Conservation (phyloP, 1,140 invertebrate species). For the Aphelenchoides fujianensis region DNA sequence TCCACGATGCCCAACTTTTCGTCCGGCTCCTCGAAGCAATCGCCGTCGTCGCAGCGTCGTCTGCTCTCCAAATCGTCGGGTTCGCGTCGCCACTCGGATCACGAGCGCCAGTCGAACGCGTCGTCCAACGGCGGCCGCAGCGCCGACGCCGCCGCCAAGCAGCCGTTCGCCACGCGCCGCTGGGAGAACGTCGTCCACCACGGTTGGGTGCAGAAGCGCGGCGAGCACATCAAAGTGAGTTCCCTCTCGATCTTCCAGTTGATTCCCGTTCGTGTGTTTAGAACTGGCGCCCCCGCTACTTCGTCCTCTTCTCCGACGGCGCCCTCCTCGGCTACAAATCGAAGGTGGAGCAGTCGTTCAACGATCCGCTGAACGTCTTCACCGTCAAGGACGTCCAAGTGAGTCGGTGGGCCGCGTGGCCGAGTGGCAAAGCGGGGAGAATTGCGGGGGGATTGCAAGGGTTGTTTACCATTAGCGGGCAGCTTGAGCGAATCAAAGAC, state of each 20-base stretch:
- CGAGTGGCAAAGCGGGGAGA: background rate
- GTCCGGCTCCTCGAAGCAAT: too few relatives aligned
- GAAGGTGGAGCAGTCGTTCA: conserved; percentile 65
- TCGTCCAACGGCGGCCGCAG: background rate
- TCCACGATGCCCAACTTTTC: too few relatives aligned
- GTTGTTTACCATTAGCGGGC: background rate
- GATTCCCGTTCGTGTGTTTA: too few relatives aligned
- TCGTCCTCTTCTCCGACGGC: conserved; percentile 87
- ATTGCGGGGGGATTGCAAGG: conserved; percentile 1
- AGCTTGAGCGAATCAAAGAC: background rate
- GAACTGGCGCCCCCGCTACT: conserved; percentile 89
- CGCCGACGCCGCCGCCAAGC: background rate
- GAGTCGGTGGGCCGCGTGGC: conserved; percentile 4
- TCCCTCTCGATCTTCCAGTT: too few relatives aligned
- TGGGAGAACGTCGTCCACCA: conserved; percentile 32
- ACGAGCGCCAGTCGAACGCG: background rate
- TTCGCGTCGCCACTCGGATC: background rate
- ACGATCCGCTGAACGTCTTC: conserved; percentile 92
- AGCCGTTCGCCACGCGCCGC: background rate
- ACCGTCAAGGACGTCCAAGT: conserved; percentile 77
- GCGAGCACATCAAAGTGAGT: conserved; percentile 68
- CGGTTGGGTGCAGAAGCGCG: conserved; percentile 62
- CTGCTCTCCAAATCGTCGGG: background rate
- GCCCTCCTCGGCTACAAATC: conserved; percentile 86
- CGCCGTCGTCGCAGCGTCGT: background rate